Conservation (phyloP, 2,797 vertebrate species). For the Melanotaenia trifasciata region DNA sequence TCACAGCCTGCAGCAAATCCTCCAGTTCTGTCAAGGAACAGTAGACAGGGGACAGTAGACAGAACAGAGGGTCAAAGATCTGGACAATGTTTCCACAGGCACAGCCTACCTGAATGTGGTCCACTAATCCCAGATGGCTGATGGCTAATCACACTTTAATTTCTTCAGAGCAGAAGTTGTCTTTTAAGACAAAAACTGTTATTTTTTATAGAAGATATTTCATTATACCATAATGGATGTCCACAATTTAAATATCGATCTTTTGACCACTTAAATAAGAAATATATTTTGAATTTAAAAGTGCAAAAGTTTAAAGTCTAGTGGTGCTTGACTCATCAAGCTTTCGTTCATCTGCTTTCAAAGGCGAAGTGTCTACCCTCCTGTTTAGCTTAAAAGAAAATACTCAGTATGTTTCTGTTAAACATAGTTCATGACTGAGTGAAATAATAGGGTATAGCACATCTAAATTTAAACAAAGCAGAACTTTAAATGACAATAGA, state of each 20-base stretch:
- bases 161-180: neutral
- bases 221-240: neutral
- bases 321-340: neutral
- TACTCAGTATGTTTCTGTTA: neutral
- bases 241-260: neutral
- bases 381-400: neutral
- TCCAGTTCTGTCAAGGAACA: slow-evolving; percentile 86
- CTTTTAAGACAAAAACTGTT: neutral
- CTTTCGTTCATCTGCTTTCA: neutral
- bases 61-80: neutral
- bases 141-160: neutral
- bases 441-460: neutral
- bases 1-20: slow-evolving; percentile 90
- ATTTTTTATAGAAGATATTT: neutral
- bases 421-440: slow-evolving; percentile 5
- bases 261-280: neutral
- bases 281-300: neutral
- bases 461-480: neutral
- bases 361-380: neutral
- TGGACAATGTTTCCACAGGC: neutral
- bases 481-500: neutral
- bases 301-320: neutral
- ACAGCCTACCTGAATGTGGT: slow-evolving; percentile 5
- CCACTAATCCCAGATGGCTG: neutral
- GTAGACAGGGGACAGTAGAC: slow-evolving; percentile 23